Evolutionary conservation across 2,888 invertebrate species (phyloP).

Genomic region (Tethea ocularis): DNA sequence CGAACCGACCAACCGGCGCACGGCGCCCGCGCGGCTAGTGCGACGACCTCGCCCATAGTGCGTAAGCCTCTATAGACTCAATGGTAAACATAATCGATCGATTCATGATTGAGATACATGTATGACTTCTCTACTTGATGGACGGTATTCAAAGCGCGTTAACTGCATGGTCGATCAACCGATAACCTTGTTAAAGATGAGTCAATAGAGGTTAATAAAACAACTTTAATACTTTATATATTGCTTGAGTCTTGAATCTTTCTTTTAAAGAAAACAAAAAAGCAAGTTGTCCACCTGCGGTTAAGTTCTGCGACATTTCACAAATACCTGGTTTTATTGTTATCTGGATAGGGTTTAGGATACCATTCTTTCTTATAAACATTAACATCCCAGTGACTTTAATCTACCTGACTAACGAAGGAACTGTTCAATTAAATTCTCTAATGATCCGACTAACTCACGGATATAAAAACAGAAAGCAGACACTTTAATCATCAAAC

Average conservation of each 20-base stretch:
- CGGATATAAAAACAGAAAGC: not conserved
- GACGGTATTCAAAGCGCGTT: not conserved
- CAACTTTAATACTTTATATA: not conserved
- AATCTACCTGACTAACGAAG: not conserved
- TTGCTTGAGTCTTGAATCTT: not conserved
- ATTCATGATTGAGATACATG: slow-evolving; percentile 3
- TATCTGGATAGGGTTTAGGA: too few species aligned
- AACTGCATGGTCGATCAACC: not conserved
- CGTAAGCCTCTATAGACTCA: not conserved
- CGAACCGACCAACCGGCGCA: slow-evolving; percentile 57
- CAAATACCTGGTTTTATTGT: too few species aligned
- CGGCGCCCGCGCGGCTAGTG: slow-evolving; percentile 48
- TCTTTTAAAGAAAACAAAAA: not conserved
- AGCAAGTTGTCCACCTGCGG: too few species aligned
- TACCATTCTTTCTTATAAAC: not conserved
- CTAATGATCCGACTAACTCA: not conserved
- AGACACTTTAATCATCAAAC: not conserved
- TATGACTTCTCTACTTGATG: not conserved
- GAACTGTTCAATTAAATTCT: not conserved
- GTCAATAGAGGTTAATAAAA: not conserved
- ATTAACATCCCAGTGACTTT: not conserved
- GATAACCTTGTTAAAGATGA: not conserved
- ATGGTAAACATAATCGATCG: slow-evolving; percentile 11
- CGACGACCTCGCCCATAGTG: slow-evolving; percentile 62
- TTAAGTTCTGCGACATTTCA: too few species aligned